Conservation (phyloP, 1,140 invertebrate genomes). For the Amphibalanus amphitrite region DNA sequence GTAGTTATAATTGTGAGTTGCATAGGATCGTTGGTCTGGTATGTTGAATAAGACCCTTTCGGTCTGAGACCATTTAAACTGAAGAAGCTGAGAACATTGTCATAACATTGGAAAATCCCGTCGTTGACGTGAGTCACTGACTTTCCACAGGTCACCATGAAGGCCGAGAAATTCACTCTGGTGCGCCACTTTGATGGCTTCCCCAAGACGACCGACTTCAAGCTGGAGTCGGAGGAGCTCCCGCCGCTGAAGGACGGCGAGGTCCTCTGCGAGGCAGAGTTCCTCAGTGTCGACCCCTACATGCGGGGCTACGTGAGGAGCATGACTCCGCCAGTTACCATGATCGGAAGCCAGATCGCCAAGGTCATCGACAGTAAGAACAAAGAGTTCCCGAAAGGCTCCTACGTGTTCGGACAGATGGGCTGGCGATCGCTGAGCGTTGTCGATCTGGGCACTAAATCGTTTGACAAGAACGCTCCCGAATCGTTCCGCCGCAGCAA, state of each 20-base stretch:
- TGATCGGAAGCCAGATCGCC: conserved; percentile 10
- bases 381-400: conserved; percentile 37
- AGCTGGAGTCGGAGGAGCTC: too few species aligned
- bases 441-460: conserved; percentile 4
- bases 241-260: conserved; percentile 16
- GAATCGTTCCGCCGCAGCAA: conserved; percentile 12
- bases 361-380: conserved; percentile 38
- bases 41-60: too few species aligned
- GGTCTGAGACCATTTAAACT: too few species aligned
- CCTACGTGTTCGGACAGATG: conserved; percentile 34
- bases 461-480: conserved; percentile 9
- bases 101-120: too few species aligned
- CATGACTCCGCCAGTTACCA: not conserved
- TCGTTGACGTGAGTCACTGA: too few species aligned
- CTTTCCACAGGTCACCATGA: too few species aligned
- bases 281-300: conserved; percentile 12
- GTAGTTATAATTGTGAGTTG: too few species aligned
- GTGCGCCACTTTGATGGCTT: too few species aligned
- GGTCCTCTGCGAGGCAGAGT: conserved; percentile 7
- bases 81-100: too few species aligned
- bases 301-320: conserved; percentile 4
- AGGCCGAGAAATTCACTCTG: not conserved
- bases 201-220: too few species aligned
- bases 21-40: too few species aligned
- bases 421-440: conserved; percentile 43